These are phyloP conservation scores for Ciconia stormi DNA, from an alignment of 2,113 vertebrate genomes.

Conservation along the genomic window DNA sequence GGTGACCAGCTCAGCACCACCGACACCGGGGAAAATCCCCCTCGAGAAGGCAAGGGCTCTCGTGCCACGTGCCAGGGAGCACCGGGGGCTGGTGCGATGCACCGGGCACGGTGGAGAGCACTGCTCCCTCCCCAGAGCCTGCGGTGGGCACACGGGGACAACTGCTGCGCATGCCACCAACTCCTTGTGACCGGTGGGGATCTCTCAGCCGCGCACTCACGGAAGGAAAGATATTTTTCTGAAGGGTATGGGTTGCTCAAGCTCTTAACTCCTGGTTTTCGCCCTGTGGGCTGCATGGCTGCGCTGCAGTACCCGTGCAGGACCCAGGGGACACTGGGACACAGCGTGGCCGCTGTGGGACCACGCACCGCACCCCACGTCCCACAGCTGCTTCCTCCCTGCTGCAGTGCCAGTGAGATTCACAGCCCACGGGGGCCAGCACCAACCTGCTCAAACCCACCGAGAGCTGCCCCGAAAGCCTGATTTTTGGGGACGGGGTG, in stretches of 20 bases:
- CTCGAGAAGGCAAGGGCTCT: not conserved
- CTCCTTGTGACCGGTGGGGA: not conserved
- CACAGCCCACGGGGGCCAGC: not conserved
- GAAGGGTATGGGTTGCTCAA: not conserved
- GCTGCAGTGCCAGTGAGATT: not conserved
- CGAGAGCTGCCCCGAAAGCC: not conserved
- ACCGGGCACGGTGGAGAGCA: not conserved
- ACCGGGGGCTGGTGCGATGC: not conserved
- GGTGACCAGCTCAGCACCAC: rapidly evolving
- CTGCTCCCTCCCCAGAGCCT: not conserved
- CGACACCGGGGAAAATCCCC: rapidly evolving
- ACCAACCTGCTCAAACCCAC: not conserved
- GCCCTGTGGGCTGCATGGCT: not conserved
- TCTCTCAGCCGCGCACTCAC: rapidly evolving
- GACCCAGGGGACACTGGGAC: not conserved
- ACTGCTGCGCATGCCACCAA: not conserved
- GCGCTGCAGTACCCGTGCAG: rapidly evolving
- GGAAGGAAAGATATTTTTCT: not conserved
- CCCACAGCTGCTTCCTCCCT: not conserved
- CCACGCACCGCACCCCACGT: rapidly evolving
- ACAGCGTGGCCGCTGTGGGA: not conserved
- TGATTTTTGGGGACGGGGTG: not conserved
- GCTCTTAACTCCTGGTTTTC: not conserved
- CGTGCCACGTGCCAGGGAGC: rapidly evolving
- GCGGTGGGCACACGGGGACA: not conserved